Evolutionary conservation across 1,140 invertebrate species (phyloP), one percentile per base, ranked within the genome.

Genomic region (Musca vetustissima): DNA sequence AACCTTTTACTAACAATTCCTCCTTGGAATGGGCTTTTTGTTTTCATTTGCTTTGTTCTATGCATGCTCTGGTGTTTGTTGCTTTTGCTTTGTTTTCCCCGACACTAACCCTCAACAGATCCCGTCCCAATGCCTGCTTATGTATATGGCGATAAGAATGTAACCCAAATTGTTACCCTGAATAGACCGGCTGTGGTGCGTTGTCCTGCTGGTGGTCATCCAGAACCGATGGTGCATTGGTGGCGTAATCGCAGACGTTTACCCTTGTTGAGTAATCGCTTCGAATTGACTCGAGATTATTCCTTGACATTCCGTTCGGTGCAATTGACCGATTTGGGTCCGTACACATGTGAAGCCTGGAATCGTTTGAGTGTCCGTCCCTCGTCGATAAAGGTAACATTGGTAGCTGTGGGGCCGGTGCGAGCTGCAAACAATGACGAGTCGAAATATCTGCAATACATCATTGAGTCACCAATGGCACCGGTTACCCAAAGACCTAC

Each of bases 341-440:
- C 89, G n/a, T 95, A 96, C 80, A 91, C 89, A 0, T 96, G 94
- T 76, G 91, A 94, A 75, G 93, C 92, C 1, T 96, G 92, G 80
- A 96, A 96, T 76, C 92, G 92, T 1, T 77, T 89, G 7, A 92
- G 91, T 3, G 36, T 28, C 17, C 88, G 88, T 68, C 89, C 93
- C 4, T 90, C 90, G 0, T 90, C 91, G 19, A 92, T 91, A 87
- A 87, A 88, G 1, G 85, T 94, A 0, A 88, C 86, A 0, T 84
- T 96, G 0, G 88, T 89, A 74, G 90, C 91, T 0, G 78, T 90
- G 57, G 89, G 89, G 13, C 89, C 90, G 0, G 86, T 89, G 13
- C 73, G 75, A 65, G 79, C 80, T 15, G 71, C 74, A 6, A 85
- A 77, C 72, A 77, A 84, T 7, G 84, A 85, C 17, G 86, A 89